phyloP scores from a whole-genome alignment of 37 sponge, comb jelly and placozoan genomes.

The Halichondria panicea region DNA sequence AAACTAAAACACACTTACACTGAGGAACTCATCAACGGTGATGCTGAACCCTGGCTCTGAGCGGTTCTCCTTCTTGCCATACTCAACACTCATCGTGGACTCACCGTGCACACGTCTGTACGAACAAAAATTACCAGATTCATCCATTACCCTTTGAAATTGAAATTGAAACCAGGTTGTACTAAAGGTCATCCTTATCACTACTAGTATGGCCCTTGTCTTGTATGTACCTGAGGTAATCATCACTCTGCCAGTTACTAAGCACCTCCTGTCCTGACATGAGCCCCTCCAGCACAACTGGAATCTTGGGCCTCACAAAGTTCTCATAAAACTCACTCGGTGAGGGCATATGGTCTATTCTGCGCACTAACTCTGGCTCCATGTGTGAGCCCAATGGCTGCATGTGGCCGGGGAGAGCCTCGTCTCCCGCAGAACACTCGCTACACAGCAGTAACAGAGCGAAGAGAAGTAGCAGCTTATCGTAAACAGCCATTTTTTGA shows the following conservation, averaged over 20 bases:
- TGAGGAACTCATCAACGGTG: constrained; percentile 46
- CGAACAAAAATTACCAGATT: neutral
- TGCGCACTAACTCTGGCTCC: constrained; percentile 42
- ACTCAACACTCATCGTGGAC: constrained; percentile 43
- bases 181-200: neutral
- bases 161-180: neutral
- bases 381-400: constrained; percentile 78
- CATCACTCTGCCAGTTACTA: constrained; percentile 64
- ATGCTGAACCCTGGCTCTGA: constrained; percentile 7
- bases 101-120: constrained; percentile 58
- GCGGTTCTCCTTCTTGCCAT: constrained; percentile 77
- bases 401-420: constrained; percentile 72
- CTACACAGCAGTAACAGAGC: too few species aligned
- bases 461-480: too few species aligned
- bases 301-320: constrained; percentile 35
- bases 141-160: neutral
- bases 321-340: constrained; percentile 44
- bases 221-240: constrained; percentile 49
- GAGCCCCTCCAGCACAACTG: constrained; percentile 55
- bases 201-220: neutral
- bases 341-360: constrained; percentile 22
- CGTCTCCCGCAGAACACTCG: too few species aligned
- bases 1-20: constrained; percentile 23
- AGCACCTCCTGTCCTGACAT: constrained; percentile 1
- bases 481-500: too few species aligned